Conservation (phyloP, 2,888 invertebrate species). For the Nemoura dubitans region DNA sequence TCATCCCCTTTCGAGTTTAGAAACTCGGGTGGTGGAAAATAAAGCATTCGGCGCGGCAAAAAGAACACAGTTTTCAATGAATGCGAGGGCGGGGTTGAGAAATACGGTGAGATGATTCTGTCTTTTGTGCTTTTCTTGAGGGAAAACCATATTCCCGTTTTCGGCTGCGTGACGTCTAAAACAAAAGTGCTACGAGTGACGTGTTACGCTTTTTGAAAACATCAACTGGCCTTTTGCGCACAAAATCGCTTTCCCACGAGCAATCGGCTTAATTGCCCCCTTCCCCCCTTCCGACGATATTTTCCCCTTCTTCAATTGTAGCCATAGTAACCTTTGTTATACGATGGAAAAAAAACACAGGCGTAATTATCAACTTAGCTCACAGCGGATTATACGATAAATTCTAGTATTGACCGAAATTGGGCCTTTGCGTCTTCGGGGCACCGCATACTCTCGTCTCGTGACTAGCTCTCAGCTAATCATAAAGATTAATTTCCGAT, state of each 20-base stretch:
- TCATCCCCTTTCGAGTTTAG: constrained; percentile 16
- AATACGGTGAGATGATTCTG: not conserved
- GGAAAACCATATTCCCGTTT: constrained; percentile 1
- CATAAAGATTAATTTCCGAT: constrained; percentile 32
- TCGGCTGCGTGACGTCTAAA: not conserved
- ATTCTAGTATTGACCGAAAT: constrained; percentile 12
- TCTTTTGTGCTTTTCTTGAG: not conserved
- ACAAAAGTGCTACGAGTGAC: constrained; percentile 12
- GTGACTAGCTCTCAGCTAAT: constrained; percentile 8
- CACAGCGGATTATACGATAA: constrained; percentile 15
- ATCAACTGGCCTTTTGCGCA: not conserved
- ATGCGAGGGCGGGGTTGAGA: not conserved
- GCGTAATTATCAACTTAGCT: constrained; percentile 33
- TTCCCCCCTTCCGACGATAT: constrained; percentile 19
- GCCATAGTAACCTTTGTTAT: constrained; percentile 32
- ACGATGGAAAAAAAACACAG: not conserved
- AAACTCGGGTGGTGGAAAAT: no score
- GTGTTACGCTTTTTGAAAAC: not conserved
- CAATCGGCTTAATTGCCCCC: constrained; percentile 47
- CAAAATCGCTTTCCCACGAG: constrained; percentile 46
- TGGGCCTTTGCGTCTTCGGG: not conserved
- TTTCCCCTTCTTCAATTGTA: constrained; percentile 18
- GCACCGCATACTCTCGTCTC: not conserved
- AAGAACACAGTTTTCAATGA: not conserved
- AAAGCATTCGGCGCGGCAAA: not conserved